phyloP scores from a whole-genome alignment of 30 jellyfish, hydroid and myxozoan species.

The Aurelia aurita region DNA sequence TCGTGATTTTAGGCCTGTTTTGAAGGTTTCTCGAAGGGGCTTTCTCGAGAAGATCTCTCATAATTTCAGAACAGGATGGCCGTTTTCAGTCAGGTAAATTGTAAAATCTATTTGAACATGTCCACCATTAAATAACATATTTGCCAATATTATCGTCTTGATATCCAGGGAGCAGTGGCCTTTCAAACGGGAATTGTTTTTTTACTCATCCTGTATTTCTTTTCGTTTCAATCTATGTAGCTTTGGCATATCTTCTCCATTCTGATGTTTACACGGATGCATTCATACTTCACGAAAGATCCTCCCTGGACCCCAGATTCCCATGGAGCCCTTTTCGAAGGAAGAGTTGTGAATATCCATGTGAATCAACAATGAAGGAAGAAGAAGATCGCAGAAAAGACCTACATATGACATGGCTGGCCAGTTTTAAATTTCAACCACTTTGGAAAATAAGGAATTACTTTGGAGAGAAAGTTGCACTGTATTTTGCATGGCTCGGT shows the following conservation, averaged over 20 bases:
- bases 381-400: conserved; percentile 71
- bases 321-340: conserved; percentile 45
- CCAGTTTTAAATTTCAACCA: conserved; percentile 86
- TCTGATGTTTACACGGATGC: conserved; percentile 88
- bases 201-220: too few relatives aligned
- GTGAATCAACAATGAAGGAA: conserved; percentile 5
- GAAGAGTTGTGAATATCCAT: conserved; percentile 21
- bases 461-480: conserved; percentile 93
- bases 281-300: conserved; percentile 87
- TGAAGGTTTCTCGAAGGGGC: too few relatives aligned
- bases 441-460: conserved; percentile 88
- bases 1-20: too few relatives aligned
- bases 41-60: too few relatives aligned
- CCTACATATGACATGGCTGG: conserved; percentile 88
- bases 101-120: too few relatives aligned
- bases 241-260: conserved; percentile 79
- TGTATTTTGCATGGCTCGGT: conserved; percentile 97
- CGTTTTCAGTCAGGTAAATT: too few relatives aligned
- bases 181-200: too few relatives aligned
- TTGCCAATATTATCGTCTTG: too few relatives aligned
- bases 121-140: too few relatives aligned
- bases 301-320: conserved; percentile 68
- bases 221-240: conserved; percentile 4
- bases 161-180: too few relatives aligned
- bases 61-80: too few relatives aligned